Base-by-base conservation (phyloP, 2,797 vertebrate genomes). In the Tapirus indicus region DNA sequence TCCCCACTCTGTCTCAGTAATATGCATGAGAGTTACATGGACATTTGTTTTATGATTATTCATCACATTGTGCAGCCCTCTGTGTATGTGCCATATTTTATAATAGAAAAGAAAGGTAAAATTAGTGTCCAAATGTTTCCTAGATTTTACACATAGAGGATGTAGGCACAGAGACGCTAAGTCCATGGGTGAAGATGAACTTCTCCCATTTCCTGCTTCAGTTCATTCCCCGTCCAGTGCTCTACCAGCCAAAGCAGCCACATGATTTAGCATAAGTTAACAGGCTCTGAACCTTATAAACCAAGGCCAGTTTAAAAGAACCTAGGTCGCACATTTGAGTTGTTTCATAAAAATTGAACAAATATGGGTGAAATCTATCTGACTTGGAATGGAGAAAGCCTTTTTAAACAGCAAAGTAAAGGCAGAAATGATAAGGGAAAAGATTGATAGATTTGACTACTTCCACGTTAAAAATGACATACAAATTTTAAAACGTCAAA, bases 281-380 rank as follows among this genome's bases (percentile, higher is more conserved):
- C 12, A 64, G 54, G 91, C 54, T n/a, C 62, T 69, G 79, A 94
- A 71, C 32, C 56, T 85, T 38, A 14, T 17, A 91, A 87, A 88
- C 38, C 21, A 35, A 83, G 58, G 47, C 38, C 49, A 54, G 29
- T 68, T 78, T 60, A 66, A 91, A 88, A 93, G 75, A 90, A 88
- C 14, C 20, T 66, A 52, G 16, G 29, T 78, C 69, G 58, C 25
- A 60, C 35, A 44, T 72, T 49, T 29, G 66, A 74, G 82, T 44
- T 88, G 7, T 84, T 95, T 91, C 91, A 84, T 64, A 68, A 62
- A 93, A 92, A 85, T 12, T 32, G 38, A 89, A 56, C n/a, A 94
- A 80, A 32, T 56, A 41, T 2, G 2, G 25, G 25, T 21, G n/a
- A 89, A 75, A 49, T 71, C 69, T 77, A 25, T 74, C 54, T 87